These are phyloP conservation scores for Nephrotoma guestfalica DNA, from an alignment of 2,888 invertebrate species.

Conservation along the genomic window DNA sequence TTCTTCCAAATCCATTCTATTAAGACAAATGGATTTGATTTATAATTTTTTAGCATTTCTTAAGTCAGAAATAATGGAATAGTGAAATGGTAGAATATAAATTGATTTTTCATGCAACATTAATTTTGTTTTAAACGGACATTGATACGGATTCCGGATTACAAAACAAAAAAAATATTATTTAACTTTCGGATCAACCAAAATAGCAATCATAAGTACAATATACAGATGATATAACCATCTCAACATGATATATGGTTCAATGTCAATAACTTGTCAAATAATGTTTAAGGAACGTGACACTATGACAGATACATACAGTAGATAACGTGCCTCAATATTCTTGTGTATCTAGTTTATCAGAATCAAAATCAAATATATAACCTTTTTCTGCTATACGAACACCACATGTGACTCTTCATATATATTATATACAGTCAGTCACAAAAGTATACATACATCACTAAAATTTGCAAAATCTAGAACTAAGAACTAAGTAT, in stretches of 20 bases:
- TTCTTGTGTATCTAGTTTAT: background rate
- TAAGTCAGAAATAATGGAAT: background rate
- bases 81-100: background rate
- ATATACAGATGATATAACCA: background rate
- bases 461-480: too few relatives aligned
- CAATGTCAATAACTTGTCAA: background rate
- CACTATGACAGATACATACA: background rate
- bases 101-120: background rate
- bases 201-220: background rate
- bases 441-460: too few relatives aligned
- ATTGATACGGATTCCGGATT: background rate
- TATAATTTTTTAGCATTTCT: background rate
- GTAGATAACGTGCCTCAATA: background rate
- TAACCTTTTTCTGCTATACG: background rate
- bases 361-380: background rate
- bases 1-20: background rate
- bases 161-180: background rate
- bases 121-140: background rate
- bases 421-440: too few relatives aligned
- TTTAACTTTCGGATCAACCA: background rate
- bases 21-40: background rate
- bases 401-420: background rate
- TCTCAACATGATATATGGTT: background rate
- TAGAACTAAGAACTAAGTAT: too few relatives aligned
- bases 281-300: background rate